phyloP scores from a whole-genome alignment of 2,888 invertebrate genomes.

The Cyrtodaria siliqua region DNA sequence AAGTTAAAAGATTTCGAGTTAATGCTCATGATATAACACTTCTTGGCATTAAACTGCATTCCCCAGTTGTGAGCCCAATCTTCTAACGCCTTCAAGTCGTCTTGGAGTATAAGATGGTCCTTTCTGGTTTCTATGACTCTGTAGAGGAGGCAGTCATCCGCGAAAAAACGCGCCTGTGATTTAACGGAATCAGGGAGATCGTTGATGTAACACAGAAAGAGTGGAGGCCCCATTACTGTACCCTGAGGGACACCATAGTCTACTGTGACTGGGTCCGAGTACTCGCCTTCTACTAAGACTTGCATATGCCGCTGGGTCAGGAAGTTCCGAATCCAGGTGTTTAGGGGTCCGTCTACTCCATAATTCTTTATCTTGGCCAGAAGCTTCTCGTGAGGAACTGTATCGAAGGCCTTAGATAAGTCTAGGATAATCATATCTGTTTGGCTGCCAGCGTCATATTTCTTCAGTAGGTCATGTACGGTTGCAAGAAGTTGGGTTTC shows the following conservation, averaged over 20 bases:
- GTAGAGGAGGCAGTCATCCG: constrained; percentile 9
- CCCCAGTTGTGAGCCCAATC: constrained; percentile 13
- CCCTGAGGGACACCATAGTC: constrained; percentile 12
- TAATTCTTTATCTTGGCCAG: constrained; percentile 20
- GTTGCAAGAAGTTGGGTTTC: constrained; percentile 28
- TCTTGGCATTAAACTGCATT: constrained; percentile 31
- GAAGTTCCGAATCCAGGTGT: neutral
- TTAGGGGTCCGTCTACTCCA: constrained; percentile 8
- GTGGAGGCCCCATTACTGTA: neutral
- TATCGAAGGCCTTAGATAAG: constrained; percentile 33
- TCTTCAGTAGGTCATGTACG: constrained; percentile 18
- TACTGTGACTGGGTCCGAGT: no score
- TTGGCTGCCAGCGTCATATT: constrained; percentile 20
- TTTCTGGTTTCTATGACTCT: neutral
- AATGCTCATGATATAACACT: constrained; percentile 22
- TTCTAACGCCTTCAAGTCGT: constrained; percentile 12
- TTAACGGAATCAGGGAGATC: constrained; percentile 9
- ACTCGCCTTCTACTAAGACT: neutral
- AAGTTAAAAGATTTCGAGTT: constrained; percentile 16
- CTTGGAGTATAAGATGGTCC: constrained; percentile 14
- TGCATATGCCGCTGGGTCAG: neutral
- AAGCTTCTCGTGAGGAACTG: constrained; percentile 26
- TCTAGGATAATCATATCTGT: constrained; percentile 22
- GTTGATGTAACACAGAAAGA: constrained; percentile 8
- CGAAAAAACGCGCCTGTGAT: neutral